phyloP scores from a whole-genome alignment of 2,797 vertebrate genomes.

The Knipowitschia caucasica region DNA sequence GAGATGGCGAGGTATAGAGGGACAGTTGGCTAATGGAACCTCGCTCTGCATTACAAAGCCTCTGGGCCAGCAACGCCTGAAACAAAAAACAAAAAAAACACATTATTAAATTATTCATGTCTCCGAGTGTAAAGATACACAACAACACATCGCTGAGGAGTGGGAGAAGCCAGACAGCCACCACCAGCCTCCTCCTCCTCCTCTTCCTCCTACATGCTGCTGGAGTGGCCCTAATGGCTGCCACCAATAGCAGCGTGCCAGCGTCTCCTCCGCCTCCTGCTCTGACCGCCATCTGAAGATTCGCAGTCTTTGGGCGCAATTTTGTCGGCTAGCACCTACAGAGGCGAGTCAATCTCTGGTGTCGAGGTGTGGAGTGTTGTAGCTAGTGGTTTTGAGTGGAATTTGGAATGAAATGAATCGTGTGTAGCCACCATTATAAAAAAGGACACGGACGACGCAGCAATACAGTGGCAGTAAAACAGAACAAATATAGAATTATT shows the following conservation, averaged over 20 bases:
- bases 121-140: conserved; percentile 5
- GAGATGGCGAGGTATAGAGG: conserved; percentile 93
- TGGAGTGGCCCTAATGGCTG: conserved; percentile 49
- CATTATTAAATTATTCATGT: conserved; percentile 47
- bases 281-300: conserved; percentile 26
- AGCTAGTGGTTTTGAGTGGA: too few relatives aligned
- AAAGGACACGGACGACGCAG: too few relatives aligned
- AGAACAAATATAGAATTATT: too few relatives aligned
- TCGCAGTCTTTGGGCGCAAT: conserved; percentile 20
- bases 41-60: conserved; percentile 80
- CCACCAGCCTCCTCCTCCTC: conserved; percentile 38
- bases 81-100: too few relatives aligned
- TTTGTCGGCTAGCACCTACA: conserved; percentile 24
- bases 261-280: conserved; percentile 27
- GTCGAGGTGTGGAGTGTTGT: too few relatives aligned
- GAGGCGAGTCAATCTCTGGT: neutral
- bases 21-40: conserved; percentile 88
- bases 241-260: conserved; percentile 46
- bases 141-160: conserved; percentile 6
- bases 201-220: conserved; percentile 44
- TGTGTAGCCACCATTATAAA: too few relatives aligned
- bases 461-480: too few relatives aligned
- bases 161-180: conserved; percentile 4
- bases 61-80: conserved; percentile 81
- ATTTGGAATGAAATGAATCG: too few relatives aligned